Conservation (phyloP, 2,797 vertebrate species). For the Eulemur mongoz region DNA sequence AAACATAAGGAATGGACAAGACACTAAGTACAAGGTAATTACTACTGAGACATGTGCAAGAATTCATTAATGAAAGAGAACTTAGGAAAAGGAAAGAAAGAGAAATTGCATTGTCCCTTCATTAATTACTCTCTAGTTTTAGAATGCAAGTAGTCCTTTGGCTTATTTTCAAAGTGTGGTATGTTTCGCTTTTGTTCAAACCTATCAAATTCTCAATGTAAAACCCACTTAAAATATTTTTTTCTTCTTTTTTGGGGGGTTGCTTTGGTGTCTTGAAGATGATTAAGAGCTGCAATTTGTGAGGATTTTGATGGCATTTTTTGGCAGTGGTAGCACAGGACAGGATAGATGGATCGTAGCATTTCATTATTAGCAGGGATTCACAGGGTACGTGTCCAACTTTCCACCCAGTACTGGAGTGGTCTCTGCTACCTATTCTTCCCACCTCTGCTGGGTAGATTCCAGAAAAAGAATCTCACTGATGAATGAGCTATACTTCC, state of each 20-base stretch:
- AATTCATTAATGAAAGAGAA: background rate
- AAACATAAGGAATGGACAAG: background rate
- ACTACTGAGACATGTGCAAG: background rate
- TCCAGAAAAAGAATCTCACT: background rate
- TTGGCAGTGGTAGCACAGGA: background rate
- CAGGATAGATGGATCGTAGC: background rate
- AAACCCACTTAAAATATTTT: slow-evolving; percentile 43
- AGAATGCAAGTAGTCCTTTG: slow-evolving; percentile 2
- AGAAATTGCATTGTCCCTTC: background rate
- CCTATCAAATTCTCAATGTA: slow-evolving; percentile 52
- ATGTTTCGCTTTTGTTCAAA: slow-evolving; percentile 61
- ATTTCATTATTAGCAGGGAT: background rate
- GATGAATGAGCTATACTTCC: background rate
- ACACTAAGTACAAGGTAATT: background rate
- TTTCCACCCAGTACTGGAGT: no score
- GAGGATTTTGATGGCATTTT: background rate
- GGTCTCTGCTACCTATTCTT: background rate
- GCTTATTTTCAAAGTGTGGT: slow-evolving; percentile 40
- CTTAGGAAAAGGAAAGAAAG: background rate
- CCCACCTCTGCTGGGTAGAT: background rate
- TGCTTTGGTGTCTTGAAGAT: slow-evolving; percentile 51
- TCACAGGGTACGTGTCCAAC: background rate
- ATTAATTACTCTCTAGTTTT: background rate
- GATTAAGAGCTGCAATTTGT: background rate
- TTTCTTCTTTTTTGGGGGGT: background rate